Conservation (phyloP, 35 echinoderm and acorn worm genomes). For the Ptychodera flava region DNA sequence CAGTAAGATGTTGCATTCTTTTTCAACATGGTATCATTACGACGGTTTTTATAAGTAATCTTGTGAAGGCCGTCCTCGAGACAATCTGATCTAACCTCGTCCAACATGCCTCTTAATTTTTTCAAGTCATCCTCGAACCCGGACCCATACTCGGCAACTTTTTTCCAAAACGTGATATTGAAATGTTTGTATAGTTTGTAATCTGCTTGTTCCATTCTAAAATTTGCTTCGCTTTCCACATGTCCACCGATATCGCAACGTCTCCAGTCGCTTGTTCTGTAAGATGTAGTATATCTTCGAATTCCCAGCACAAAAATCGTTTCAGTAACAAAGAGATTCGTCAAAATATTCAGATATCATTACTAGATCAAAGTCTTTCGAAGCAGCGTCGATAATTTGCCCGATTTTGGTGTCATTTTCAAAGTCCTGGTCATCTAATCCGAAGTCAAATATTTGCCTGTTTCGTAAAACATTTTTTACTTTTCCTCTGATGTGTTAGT, state of each 20-base stretch:
- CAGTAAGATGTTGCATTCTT: not conserved
- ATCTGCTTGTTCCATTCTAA: constrained; percentile 21
- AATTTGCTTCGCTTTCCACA: not conserved
- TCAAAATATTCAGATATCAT: constrained; percentile 65
- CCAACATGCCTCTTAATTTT: constrained; percentile 6
- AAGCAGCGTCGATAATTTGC: constrained; percentile 25
- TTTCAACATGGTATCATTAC: not conserved
- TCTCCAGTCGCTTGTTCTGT: constrained; percentile 12
- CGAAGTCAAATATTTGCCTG: constrained; percentile 66
- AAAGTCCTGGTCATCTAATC: constrained; percentile 34
- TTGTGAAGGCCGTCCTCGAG: constrained; percentile 6
- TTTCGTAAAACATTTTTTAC: constrained; percentile 41
- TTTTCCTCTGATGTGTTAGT: constrained; percentile 5
- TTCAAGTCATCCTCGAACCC: constrained; percentile 27
- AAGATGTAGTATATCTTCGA: constrained; percentile 58
- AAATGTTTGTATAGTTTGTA: constrained; percentile 37
- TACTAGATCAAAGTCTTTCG: constrained; percentile 57
- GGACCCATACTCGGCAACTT: constrained; percentile 28
- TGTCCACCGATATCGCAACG: not conserved
- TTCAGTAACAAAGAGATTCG: constrained; percentile 49
- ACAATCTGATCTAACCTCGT: constrained; percentile 9
- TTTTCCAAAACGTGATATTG: constrained; percentile 46
- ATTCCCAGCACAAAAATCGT: constrained; percentile 31
- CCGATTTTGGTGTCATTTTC: constrained; percentile 24
- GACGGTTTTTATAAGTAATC: not conserved